Evolutionary conservation across 2,888 invertebrate genomes (phyloP).

Genomic region (Coleophora flavipennella): DNA sequence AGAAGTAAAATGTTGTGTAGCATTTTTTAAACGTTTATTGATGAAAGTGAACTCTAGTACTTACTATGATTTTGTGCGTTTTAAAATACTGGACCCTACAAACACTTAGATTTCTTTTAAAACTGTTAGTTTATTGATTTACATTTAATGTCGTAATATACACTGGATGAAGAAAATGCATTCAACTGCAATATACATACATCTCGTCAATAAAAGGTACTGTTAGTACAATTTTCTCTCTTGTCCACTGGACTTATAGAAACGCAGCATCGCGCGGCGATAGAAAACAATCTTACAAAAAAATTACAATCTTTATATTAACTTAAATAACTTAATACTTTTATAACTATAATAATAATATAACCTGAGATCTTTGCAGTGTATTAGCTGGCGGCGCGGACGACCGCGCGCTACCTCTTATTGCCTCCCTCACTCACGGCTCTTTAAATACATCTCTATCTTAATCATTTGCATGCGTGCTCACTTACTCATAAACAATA

Average conservation of each 20-base stretch:
- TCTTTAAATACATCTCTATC: conserved; percentile 41
- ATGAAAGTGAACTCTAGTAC: conserved; percentile 66
- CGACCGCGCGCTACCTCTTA: conserved; percentile 26
- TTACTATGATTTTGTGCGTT: conserved; percentile 72
- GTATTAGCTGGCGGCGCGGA: conserved; percentile 27
- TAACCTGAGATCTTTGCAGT: conserved; percentile 70
- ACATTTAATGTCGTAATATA: conserved; percentile 60
- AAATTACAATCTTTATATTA: conserved; percentile 67
- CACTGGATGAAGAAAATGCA: conserved; percentile 67
- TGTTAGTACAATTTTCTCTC: conserved; percentile 42
- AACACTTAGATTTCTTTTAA: conserved; percentile 69
- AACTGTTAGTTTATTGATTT: conserved; percentile 66
- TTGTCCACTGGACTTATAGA: conserved; percentile 43
- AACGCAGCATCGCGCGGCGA: conserved; percentile 41
- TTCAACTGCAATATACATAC: conserved; percentile 38
- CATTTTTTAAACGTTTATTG: conserved; percentile 51
- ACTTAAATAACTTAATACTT: conserved; percentile 74
- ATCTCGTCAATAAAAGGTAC: conserved; percentile 40
- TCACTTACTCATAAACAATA: conserved; percentile 60
- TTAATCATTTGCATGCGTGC: conserved; percentile 51
- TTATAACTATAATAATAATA: conserved; percentile 68
- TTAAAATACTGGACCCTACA: conserved; percentile 70
- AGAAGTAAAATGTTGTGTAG: conserved; percentile 58
- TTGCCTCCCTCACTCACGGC: conserved; percentile 35
- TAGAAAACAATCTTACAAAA: conserved; percentile 67